phyloP scores from a whole-genome alignment of 2,113 vertebrate genomes.

The Columba livia region DNA sequence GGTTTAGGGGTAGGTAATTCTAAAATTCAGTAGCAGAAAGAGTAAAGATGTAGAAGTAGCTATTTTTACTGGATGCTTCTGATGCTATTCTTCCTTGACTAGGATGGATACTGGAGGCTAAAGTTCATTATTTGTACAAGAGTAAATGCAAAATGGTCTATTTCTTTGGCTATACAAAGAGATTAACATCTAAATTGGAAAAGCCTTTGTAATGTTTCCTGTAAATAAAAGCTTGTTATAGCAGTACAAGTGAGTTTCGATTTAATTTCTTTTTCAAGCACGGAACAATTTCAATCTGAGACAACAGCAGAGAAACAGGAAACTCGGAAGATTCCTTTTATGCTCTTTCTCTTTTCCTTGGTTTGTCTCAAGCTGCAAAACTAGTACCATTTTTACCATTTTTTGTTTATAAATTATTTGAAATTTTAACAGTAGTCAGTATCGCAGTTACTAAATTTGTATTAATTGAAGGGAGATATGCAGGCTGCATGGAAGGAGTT shows the following conservation, averaged over 20 bases:
- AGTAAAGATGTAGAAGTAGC: not conserved
- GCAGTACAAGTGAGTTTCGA: not conserved
- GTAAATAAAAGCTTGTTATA: not conserved
- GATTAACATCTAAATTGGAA: fast-evolving
- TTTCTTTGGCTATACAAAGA: not conserved
- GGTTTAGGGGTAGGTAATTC: not conserved
- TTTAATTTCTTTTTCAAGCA: not conserved
- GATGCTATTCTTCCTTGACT: not conserved
- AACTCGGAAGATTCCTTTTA: not conserved
- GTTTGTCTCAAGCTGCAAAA: not conserved
- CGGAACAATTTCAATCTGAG: not conserved
- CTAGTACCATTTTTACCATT: not conserved
- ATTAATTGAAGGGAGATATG: not conserved
- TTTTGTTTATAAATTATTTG: not conserved
- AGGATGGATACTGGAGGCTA: not conserved
- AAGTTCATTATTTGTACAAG: not conserved
- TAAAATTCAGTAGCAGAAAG: not conserved
- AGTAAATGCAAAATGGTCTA: not conserved
- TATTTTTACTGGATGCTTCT: not conserved
- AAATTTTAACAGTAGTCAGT: not conserved
- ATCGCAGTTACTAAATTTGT: not conserved
- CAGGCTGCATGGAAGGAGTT: not conserved
- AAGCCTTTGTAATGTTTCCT: not conserved
- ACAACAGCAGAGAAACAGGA: not conserved
- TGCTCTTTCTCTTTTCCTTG: not conserved